Conservation (phyloP, 1,140 invertebrate genomes). For the Pissodes strobi region DNA sequence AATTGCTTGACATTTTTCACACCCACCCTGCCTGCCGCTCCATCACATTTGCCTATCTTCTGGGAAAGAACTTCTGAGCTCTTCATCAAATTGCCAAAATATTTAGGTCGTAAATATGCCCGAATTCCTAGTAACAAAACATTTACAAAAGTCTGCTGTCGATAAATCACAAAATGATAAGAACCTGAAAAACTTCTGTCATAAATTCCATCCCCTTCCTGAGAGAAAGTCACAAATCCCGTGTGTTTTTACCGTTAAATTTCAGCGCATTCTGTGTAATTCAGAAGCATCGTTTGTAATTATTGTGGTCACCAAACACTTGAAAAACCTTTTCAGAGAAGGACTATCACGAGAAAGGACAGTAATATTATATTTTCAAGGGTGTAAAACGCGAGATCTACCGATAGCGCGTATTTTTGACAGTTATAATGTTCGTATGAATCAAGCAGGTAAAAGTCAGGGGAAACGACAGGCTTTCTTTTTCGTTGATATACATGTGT, state of each 20-base stretch:
- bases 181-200: slow-evolving; percentile 2
- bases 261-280: slow-evolving; percentile 30
- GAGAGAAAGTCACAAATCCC: slow-evolving; percentile 13
- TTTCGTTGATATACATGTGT: slow-evolving; percentile 22
- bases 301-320: slow-evolving; percentile 22
- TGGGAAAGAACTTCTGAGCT: too few species aligned
- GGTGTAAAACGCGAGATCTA: slow-evolving; percentile 28
- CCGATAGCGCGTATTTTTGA: slow-evolving; percentile 27
- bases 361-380: slow-evolving; percentile 34
- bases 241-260: slow-evolving; percentile 20
- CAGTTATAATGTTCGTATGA: slow-evolving; percentile 33
- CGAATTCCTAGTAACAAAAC: background rate
- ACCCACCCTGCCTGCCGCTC: too few species aligned
- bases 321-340: slow-evolving; percentile 27
- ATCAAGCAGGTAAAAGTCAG: slow-evolving; percentile 28
- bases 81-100: background rate
- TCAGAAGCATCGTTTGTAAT: slow-evolving; percentile 34
- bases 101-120: background rate
- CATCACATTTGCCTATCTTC: too few species aligned
- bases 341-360: slow-evolving; percentile 8
- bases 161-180: slow-evolving; percentile 31
- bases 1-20: too few species aligned
- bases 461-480: slow-evolving; percentile 11
- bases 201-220: slow-evolving; percentile 16
- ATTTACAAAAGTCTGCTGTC: background rate